phyloP scores from a whole-genome alignment of 2,888 invertebrate species.

The Diploptera punctata region DNA sequence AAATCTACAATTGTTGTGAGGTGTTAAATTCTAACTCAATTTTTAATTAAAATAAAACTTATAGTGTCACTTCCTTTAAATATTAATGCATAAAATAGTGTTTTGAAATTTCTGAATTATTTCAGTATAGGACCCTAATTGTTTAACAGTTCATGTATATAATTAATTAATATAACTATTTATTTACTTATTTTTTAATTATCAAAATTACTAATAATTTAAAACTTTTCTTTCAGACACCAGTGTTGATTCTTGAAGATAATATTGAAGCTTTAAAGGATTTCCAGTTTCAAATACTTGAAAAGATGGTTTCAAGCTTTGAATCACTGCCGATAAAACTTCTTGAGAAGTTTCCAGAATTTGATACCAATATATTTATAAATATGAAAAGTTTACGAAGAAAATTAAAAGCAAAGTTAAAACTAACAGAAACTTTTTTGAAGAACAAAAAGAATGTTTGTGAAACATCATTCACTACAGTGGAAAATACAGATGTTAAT shows the following conservation, averaged over 20 bases:
- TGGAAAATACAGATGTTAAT: not conserved
- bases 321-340: constrained; percentile 68
- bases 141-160: too few species aligned
- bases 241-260: not conserved
- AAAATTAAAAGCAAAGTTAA: constrained; percentile 64
- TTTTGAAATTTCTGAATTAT: too few species aligned
- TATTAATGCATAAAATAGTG: too few species aligned
- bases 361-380: constrained; percentile 61
- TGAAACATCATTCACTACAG: not conserved
- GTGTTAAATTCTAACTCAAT: too few species aligned
- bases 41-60: too few species aligned
- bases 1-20: too few species aligned
- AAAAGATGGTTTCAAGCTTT: constrained; percentile 67
- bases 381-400: constrained; percentile 58
- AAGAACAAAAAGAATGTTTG: constrained; percentile 44
- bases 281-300: constrained; percentile 66
- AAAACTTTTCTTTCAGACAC: too few species aligned
- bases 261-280: constrained; percentile 52
- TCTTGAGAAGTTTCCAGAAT: constrained; percentile 66
- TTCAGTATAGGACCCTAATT: too few species aligned
- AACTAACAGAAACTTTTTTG: constrained; percentile 53
- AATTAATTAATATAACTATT: too few species aligned
- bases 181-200: too few species aligned
- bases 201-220: too few species aligned
- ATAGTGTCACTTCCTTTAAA: too few species aligned